Evolutionary conservation across 2,888 invertebrate species (phyloP), one percentile per base, ranked within the genome.

Genomic region (Drosophila algonquin): DNA sequence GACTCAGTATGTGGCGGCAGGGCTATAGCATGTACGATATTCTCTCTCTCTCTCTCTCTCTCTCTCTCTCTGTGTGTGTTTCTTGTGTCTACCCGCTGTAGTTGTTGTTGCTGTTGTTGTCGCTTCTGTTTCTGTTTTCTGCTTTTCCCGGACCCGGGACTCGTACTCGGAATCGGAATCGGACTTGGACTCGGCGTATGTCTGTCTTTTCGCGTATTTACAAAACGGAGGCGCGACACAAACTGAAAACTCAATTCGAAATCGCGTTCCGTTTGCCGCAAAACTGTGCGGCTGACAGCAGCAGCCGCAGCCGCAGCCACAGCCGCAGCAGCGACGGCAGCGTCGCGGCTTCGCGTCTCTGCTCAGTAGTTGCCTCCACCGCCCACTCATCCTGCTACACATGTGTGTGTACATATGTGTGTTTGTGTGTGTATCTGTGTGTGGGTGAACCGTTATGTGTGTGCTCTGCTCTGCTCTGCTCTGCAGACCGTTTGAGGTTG

Each of bases 151-250:
- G 61, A 64, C 50, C 58, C 27, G 40, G 30, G 68, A 62, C 53
- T 69, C 69, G 62, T 40, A 30, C 35, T 40, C n/a, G 40, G 14
- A 40, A 40, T 40, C 7, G 40, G 14, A 58, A 40, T 40, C 7
- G 40, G 14, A 58, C 58, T 58, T 50, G 35, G 58, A 40, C 58
- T 40, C 47, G 57, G 58, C 58, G 51, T 54, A 57, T 65, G 68
- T 73, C 51, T 64, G 67, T 51, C 64, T 64, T 73, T 81, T 79
- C 79, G 83, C 77, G 88, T 82, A 90, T 89, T 87, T 84, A 84
- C 90, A 89, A 85, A 84, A 79, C 90, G 87, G 90, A 90, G 80
- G 90, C 90, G 84, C 90, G 90, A 90, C 88, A 89, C 90, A 79
- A 89, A 90, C 90, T 90, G 86, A 82, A 85, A 84, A 84, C 76